Percentiles rank a stretch among this genome's conserved stretches.
These are phyloP conservation scores for Pachyuromys duprasi DNA, from an alignment of 2,797 vertebrate species.

Conservation along the genomic window DNA sequence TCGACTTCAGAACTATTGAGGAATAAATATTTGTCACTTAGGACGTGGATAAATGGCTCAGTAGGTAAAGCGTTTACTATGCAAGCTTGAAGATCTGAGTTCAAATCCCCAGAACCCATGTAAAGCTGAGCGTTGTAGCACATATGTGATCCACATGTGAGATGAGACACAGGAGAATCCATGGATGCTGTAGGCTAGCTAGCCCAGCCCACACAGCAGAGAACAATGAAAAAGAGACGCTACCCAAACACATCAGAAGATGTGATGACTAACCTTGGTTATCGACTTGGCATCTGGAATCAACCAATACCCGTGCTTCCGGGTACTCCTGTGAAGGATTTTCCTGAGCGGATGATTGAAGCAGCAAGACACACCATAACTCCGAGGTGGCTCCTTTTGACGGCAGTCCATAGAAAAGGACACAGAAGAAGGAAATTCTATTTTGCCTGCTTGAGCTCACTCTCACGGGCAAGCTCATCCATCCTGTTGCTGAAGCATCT, in stretches of 20 bases:
- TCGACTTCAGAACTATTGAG: neutral
- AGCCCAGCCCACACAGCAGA: no score
- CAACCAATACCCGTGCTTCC: neutral
- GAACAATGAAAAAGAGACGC: neutral
- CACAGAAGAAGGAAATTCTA: neutral
- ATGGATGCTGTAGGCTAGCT: neutral
- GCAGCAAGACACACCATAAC: neutral
- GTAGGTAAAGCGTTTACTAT: neutral
- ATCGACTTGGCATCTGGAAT: neutral
- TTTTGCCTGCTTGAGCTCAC: neutral
- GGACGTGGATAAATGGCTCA: neutral
- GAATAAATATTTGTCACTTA: neutral
- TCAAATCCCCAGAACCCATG: neutral
- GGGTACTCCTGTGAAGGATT: neutral
- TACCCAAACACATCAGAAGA: neutral
- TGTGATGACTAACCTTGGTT: neutral
- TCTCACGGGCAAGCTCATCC: neutral
- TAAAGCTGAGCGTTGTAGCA: neutral
- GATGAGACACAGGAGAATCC: neutral
- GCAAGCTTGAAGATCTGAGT: neutral
- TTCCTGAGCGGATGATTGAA: neutral
- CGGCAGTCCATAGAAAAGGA: neutral
- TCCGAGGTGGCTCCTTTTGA: neutral
- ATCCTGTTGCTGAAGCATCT: neutral
- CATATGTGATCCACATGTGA: neutral